Base-by-base conservation (phyloP, 2,797 vertebrate genomes). In the Sternarchorhynchus goeldii region DNA sequence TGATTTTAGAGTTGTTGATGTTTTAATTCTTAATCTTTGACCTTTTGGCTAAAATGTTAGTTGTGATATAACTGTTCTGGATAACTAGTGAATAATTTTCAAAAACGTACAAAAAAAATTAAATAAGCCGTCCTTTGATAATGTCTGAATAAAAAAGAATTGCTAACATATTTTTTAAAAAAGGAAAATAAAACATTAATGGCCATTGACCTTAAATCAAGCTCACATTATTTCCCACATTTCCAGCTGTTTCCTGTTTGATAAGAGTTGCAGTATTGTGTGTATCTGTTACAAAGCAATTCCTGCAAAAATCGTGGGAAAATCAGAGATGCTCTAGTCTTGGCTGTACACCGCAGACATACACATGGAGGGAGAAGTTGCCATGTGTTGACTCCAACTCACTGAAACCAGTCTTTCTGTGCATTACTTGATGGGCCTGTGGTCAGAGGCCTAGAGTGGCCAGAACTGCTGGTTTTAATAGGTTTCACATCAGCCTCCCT, bases 211-310 rank as follows among this genome's bases (percentile, higher is more conserved):
- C 34, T 39, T 53, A 62, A 78, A 45, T 21, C 41, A 14, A 70
- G 71, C 45, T 12, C 18, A 66, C 20, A 31, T 17, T 58, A 69
- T 78, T 66, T 8, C 25, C 53, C 50, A 32, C 50, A n/a, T 73
- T 64, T 57, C 50, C 79, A 41, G n/a, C 71, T 81, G 78, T 67
- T 84, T 84, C 66, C 78, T n/a, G 32, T 71, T 66, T 82, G 80
- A 66, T 66, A 75, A 71, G 53, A 79, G 69, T 84, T 85, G 90
- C 90, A 91, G 91, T 88, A 83, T 87, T 90, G 91, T 92, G 91
- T 88, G 88, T 92, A 92, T 93, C 90, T 90, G 89, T 91, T 88
- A 85, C 77, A 84, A 84, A 87, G 85, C 81, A 83, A 84, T 87
- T 59, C 55, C 71, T 80, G 81, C 83, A 85, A 85, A 86, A 82